A percentile compares a stretch with the other conserved stretches of the same genome.
Evolutionary conservation across 2,888 invertebrate genomes (phyloP).

Genomic region (Prosopocoilus inquinatus): DNA sequence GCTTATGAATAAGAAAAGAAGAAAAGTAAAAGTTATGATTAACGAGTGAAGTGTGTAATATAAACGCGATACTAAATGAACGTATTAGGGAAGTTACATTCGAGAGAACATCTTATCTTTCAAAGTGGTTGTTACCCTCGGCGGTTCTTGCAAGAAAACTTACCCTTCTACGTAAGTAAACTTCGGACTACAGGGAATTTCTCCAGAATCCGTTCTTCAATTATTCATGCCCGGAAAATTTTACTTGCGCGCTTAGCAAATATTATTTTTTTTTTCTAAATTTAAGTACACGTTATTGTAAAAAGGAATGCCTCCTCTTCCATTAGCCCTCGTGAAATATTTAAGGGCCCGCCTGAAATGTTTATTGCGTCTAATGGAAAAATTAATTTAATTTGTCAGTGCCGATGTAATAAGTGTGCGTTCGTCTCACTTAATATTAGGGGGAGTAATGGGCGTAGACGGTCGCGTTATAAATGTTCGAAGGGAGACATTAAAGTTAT

Average conservation of each 20-base stretch:
- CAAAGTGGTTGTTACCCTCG: slow-evolving; percentile 3
- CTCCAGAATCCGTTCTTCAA: slow-evolving; percentile 34
- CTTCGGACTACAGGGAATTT: slow-evolving; percentile 30
- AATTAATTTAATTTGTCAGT: too few species aligned
- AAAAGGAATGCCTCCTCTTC: slow-evolving; percentile 16
- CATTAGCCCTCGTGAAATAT: slow-evolving; percentile 24
- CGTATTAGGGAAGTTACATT: background rate
- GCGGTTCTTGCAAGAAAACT: background rate
- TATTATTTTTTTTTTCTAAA: slow-evolving; percentile 33
- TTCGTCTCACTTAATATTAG: too few species aligned
- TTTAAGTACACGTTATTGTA: slow-evolving; percentile 3
- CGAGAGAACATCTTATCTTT: slow-evolving; percentile 1
- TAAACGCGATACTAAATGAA: slow-evolving; percentile 1
- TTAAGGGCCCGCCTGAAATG: slow-evolving; percentile 12
- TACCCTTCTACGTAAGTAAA: slow-evolving; percentile 26
- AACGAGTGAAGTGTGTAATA: background rate
- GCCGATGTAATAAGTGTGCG: too few species aligned
- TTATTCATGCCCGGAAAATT: slow-evolving; percentile 32
- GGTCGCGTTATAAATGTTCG: too few species aligned
- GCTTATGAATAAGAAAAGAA: background rate
- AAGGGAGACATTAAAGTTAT: too few species aligned
- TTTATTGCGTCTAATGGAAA: too few species aligned
- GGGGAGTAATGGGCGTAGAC: too few species aligned
- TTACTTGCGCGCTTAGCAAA: slow-evolving; percentile 23
- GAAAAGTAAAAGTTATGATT: background rate